Percentiles rank a stretch among this genome's conserved stretches.
Conservation (phyloP, 1,140 invertebrate species). For the Metopolophium dirhodum region DNA sequence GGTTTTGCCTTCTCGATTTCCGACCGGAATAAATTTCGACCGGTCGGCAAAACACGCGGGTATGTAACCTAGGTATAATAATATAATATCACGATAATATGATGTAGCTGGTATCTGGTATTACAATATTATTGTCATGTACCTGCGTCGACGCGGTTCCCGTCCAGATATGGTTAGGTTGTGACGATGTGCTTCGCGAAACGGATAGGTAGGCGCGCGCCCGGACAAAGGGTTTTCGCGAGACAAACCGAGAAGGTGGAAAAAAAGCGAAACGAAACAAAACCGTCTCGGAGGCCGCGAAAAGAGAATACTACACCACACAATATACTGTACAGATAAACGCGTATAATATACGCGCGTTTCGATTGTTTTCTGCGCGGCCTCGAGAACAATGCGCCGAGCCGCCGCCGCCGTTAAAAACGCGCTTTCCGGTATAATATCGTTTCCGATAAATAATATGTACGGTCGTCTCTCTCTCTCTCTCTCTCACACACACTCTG, state of each 20-base stretch:
- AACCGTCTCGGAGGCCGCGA: background rate
- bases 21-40: background rate
- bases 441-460: constrained; percentile 39
- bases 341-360: background rate
- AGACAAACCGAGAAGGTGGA: background rate
- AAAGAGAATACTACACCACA: background rate
- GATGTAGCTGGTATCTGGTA: too few relatives aligned
- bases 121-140: too few relatives aligned
- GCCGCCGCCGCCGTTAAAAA: constrained; percentile 24
- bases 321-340: background rate
- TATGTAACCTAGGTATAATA: background rate
- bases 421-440: background rate
- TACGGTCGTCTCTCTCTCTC: background rate
- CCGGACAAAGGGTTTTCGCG: background rate
- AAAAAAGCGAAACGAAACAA: background rate
- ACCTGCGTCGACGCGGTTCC: background rate
- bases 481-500: too few relatives aligned
- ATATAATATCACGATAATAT: too few relatives aligned
- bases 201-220: background rate
- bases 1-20: too few relatives aligned
- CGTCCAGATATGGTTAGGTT: constrained; percentile 3
- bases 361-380: constrained; percentile 27
- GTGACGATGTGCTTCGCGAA: background rate
- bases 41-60: background rate
- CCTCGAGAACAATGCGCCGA: constrained; percentile 17